Conservation (phyloP, 2,797 vertebrate species). For the Rhodeus uyekii region DNA sequence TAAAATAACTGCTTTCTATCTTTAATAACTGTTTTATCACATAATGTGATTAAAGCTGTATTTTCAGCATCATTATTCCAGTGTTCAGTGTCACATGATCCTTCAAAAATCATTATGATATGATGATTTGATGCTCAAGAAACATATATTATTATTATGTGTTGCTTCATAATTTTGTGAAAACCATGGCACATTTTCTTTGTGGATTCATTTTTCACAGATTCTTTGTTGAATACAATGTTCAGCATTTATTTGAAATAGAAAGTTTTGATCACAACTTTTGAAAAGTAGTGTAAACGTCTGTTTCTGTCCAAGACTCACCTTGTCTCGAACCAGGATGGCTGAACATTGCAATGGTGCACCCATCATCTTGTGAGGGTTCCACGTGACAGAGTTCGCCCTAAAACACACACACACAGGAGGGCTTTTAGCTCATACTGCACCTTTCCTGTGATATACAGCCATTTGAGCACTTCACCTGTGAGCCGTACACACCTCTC, state of each 20-base stretch:
- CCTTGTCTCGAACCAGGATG: slow-evolving; percentile 97
- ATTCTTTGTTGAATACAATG: not conserved
- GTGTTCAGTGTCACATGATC: not conserved
- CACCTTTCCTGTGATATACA: not conserved
- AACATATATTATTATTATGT: not conserved
- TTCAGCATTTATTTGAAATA: not conserved
- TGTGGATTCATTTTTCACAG: too few species aligned
- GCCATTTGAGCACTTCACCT: not conserved
- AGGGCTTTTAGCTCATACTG: not conserved
- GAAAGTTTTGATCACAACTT: not conserved
- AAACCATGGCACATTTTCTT: not conserved
- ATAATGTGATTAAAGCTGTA: not conserved
- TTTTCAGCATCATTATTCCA: not conserved
- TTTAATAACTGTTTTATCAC: not conserved
- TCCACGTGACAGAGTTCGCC: slow-evolving; percentile 90
- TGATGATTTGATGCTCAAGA: not conserved
- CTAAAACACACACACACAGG: slow-evolving; percentile 68
- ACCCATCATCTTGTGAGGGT: slow-evolving; percentile 99
- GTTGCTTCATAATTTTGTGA: not conserved
- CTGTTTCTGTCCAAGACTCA: slow-evolving; percentile 59
- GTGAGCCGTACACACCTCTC: slow-evolving; percentile 81
- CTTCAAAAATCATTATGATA: not conserved
- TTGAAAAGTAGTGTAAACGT: not conserved
- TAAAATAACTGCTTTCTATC: not conserved
- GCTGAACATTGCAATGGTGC: slow-evolving; percentile 96